These are phyloP conservation scores for Cyprinus carpio DNA, from an alignment of 2,113 vertebrate genomes.

Conservation along the genomic window DNA sequence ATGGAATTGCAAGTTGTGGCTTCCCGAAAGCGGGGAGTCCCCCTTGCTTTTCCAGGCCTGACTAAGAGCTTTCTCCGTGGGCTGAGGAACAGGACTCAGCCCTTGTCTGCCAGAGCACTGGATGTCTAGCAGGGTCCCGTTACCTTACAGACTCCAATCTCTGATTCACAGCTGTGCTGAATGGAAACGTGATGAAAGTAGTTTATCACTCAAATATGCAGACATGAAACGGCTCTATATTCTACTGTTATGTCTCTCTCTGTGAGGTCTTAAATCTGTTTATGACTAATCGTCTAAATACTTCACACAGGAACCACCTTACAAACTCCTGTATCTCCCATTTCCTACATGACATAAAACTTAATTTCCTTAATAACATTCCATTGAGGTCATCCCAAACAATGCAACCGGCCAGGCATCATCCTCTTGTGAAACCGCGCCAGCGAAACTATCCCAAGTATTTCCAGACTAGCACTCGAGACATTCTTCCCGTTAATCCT, in stretches of 20 bases:
- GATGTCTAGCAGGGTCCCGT: conserved; percentile 42
- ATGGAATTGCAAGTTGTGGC: conserved; percentile 28
- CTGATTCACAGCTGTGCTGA: conserved; percentile 34
- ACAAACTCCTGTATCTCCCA: conserved; percentile 26
- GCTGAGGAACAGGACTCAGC: conserved; percentile 38
- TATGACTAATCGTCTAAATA: conserved; percentile 56
- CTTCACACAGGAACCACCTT: conserved; percentile 47
- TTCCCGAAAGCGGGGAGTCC: conserved; percentile 52
- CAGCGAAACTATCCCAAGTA: conserved; percentile 47
- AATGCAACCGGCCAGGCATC: conserved; percentile 50
- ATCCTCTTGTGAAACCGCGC: conserved; percentile 35
- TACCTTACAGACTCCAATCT: conserved; percentile 41
- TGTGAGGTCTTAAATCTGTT: conserved; percentile 45
- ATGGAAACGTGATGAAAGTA: conserved; percentile 40
- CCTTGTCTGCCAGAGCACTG: conserved; percentile 30
- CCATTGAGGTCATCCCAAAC: conserved; percentile 53
- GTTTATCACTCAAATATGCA: conserved; percentile 55
- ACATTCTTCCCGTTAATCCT: conserved; percentile 60
- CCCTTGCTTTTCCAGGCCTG: conserved; percentile 39
- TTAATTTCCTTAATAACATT: conserved; percentile 57
- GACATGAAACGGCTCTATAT: conserved; percentile 46
- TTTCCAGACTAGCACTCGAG: conserved; percentile 50
- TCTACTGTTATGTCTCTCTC: conserved; percentile 38
- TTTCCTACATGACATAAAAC: conserved; percentile 45
- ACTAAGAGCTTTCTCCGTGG: conserved; percentile 48